A percentile compares a stretch with the other conserved stretches of the same genome.
phyloP scores from a whole-genome alignment of 1,140 invertebrate species.

The Nephila pilipes region DNA sequence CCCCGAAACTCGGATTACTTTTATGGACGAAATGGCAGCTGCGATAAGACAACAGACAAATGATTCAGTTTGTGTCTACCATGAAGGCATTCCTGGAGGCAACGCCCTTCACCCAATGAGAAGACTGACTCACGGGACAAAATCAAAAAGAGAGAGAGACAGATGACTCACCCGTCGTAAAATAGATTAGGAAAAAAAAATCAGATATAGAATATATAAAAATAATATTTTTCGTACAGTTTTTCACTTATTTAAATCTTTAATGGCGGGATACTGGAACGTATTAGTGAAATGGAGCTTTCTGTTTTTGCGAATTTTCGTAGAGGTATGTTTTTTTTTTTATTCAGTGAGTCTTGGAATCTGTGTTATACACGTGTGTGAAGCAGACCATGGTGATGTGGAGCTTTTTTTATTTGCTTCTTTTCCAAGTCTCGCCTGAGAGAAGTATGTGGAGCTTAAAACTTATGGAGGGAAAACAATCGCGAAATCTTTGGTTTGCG shows the following conservation, averaged over 20 bases:
- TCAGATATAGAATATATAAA: not conserved
- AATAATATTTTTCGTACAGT: not conserved
- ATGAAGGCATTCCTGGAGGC: not conserved
- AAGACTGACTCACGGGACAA: not conserved
- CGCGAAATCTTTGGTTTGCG: too few relatives aligned
- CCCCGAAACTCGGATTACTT: not conserved
- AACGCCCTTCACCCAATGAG: not conserved
- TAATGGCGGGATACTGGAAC: not conserved
- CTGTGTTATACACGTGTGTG: too few relatives aligned
- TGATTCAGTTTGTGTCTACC: not conserved
- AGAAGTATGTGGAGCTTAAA: too few relatives aligned
- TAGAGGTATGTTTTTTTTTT: too few relatives aligned
- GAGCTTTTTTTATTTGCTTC: too few relatives aligned
- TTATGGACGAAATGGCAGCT: not conserved
- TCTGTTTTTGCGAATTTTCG: too few relatives aligned
- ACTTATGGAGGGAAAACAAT: too few relatives aligned
- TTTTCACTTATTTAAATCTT: not conserved
- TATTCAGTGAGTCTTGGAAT: too few relatives aligned
- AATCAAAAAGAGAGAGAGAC: not conserved
- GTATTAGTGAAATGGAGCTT: too few relatives aligned
- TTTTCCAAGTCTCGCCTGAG: too few relatives aligned
- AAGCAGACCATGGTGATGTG: too few relatives aligned
- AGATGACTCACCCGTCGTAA: not conserved
- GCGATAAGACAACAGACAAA: not conserved
- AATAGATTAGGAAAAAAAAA: not conserved